These are phyloP conservation scores for Pitangus sulphuratus DNA, from an alignment of 2,797 vertebrate species.

Conservation along the genomic window DNA sequence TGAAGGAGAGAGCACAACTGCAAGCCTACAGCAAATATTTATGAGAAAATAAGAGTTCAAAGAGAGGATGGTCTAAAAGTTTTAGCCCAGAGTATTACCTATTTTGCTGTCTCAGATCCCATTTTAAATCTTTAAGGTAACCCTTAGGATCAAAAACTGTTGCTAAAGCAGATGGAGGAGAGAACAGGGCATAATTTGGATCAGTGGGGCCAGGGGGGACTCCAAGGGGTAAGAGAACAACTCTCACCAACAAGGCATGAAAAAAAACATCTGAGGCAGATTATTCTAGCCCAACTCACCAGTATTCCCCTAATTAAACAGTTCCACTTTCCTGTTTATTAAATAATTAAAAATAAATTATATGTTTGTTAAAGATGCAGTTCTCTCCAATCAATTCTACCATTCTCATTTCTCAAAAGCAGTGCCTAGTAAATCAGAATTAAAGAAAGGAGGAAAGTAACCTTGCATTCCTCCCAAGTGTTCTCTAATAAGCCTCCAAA, in stretches of 20 bases:
- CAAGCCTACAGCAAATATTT: not conserved
- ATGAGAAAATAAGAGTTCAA: not conserved
- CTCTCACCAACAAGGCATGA: not conserved
- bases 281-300: not conserved
- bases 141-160: not conserved
- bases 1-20: conserved; percentile 27
- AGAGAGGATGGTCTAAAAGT: not conserved
- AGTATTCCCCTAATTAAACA: not conserved
- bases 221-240: not conserved
- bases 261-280: not conserved
- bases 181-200: not conserved
- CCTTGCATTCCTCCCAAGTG: not conserved
- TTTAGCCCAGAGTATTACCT: not conserved
- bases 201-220: not conserved
- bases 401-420: not conserved
- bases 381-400: not conserved
- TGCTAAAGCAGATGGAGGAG: not conserved
- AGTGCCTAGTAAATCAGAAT: not conserved
- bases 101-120: not conserved
- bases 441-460: not conserved
- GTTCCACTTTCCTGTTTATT: not conserved
- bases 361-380: not conserved
- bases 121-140: not conserved
- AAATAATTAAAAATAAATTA: not conserved
- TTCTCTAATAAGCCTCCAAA: not conserved